Evolutionary conservation across 35 echinoderm and acorn worm genomes (phyloP), one percentile per base, ranked within the genome.

Genomic region (Chiridota heheva): DNA sequence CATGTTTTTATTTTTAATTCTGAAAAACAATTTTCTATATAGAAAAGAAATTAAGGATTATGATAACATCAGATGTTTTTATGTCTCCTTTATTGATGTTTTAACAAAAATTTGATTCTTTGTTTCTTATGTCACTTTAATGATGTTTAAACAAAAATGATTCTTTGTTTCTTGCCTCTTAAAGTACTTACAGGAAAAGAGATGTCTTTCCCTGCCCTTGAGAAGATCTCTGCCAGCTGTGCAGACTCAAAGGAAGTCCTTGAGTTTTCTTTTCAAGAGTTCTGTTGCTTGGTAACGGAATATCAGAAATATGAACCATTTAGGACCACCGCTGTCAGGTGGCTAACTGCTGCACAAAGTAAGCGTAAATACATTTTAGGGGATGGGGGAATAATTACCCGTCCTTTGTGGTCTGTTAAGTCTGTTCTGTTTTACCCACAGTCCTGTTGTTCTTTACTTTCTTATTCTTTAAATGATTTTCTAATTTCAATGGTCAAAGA

Each of bases 221-320:
- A 89, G 49, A 62, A 89, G 71, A 89, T 95, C 28, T 67, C 82
- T 29, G 43, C 40, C 29, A 89, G 86, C 53, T 89, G 86, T 44
- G 61, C 70, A 32, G 60, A 76, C n/a, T 59, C 68, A 36, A 81
- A 87, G 51, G 86, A 85, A 26, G 60, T 72, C 41, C 70, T 75
- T 29, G 73, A 80, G 33, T 89, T 95, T 42, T 86, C 88, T 78
- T 91, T 91, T 36, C 81, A 96, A 26, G 87, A 96, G 79, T 91
- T 96, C 80, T 96, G 93, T 72, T 96, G 88, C 65, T 69, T 96
- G 31, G 76, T 88, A 55, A 96, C 93, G 17, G 93, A 96, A 64
- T 96, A 90, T 76, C 80, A 86, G 33, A 63, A 91, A 64, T 87
- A 78, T 44, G 70, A 95, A 79, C 91, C 86, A 44, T 58, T 41